These are phyloP conservation scores for Drosophila virilis DNA, from an alignment of 1,140 invertebrate species.

Conservation along the genomic window DNA sequence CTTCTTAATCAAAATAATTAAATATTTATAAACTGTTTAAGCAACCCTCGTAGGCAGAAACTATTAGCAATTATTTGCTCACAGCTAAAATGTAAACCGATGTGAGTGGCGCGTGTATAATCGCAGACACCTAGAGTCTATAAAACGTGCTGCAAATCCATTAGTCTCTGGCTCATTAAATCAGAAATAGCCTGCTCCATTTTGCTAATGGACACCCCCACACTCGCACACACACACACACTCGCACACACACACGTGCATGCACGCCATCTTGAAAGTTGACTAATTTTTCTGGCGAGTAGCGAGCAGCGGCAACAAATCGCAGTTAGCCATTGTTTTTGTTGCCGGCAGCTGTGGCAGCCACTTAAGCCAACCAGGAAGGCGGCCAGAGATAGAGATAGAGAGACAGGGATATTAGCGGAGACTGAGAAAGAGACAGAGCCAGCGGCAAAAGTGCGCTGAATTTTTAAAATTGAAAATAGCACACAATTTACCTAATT, in stretches of 20 bases:
- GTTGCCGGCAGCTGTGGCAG: slow-evolving; percentile 47
- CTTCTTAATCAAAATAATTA: no score
- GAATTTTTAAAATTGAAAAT: slow-evolving; percentile 79
- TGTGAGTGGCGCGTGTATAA: slow-evolving; percentile 50
- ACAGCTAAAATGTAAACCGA: slow-evolving; percentile 35
- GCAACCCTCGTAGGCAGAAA: slow-evolving; percentile 24
- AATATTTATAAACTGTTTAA: not conserved
- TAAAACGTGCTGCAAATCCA: slow-evolving; percentile 59
- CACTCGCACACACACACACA: slow-evolving; percentile 10
- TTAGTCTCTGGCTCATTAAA: slow-evolving; percentile 83
- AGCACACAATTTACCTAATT: slow-evolving; percentile 84
- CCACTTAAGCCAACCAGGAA: slow-evolving; percentile 63
- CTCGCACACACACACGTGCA: slow-evolving; percentile 1
- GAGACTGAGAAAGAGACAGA: not conserved
- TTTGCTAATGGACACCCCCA: slow-evolving; percentile 79
- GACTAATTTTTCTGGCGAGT: slow-evolving; percentile 57
- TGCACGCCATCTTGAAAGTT: slow-evolving; percentile 62
- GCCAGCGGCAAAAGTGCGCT: slow-evolving; percentile 46
- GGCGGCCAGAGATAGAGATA: slow-evolving; percentile 30
- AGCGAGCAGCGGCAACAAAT: slow-evolving; percentile 52
- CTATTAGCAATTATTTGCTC: slow-evolving; percentile 33
- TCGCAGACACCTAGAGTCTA: slow-evolving; percentile 34
- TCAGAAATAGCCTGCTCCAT: slow-evolving; percentile 83
- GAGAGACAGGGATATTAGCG: not conserved
- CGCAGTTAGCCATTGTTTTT: slow-evolving; percentile 49